A percentile compares a stretch with the other conserved stretches of the same genome.
These are phyloP conservation scores for Xiphorhynchus erythropygius DNA, from an alignment of 2,797 vertebrate species.

Conservation along the genomic window DNA sequence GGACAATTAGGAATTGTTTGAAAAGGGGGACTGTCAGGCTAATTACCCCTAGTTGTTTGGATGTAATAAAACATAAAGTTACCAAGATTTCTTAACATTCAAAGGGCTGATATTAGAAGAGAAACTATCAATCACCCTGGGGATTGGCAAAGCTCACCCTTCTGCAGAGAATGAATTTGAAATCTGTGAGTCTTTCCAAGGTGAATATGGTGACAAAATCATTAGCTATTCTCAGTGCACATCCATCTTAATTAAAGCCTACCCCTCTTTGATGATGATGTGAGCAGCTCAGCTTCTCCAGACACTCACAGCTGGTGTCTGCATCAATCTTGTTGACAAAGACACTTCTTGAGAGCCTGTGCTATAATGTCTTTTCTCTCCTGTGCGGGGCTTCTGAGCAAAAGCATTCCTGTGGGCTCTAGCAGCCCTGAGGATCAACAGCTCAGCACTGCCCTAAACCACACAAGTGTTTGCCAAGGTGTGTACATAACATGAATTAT, in stretches of 20 bases:
- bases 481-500: fast-evolving
- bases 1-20: background rate
- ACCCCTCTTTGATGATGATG: background rate
- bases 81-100: background rate
- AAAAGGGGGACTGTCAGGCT: background rate
- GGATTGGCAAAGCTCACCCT: background rate
- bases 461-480: background rate
- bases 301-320: background rate
- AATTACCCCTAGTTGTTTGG: background rate
- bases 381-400: fast-evolving
- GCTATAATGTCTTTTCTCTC: background rate
- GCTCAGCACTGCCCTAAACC: background rate
- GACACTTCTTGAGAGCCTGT: background rate
- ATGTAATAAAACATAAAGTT: background rate
- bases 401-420: background rate
- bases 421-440: background rate
- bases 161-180: background rate
- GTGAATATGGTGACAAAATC: background rate
- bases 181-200: background rate
- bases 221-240: background rate
- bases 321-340: background rate
- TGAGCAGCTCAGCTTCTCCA: background rate
- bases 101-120: background rate
- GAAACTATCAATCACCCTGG: background rate
- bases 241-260: background rate